phyloP scores from a whole-genome alignment of 1,140 invertebrate species.

The Eciton burchellii region DNA sequence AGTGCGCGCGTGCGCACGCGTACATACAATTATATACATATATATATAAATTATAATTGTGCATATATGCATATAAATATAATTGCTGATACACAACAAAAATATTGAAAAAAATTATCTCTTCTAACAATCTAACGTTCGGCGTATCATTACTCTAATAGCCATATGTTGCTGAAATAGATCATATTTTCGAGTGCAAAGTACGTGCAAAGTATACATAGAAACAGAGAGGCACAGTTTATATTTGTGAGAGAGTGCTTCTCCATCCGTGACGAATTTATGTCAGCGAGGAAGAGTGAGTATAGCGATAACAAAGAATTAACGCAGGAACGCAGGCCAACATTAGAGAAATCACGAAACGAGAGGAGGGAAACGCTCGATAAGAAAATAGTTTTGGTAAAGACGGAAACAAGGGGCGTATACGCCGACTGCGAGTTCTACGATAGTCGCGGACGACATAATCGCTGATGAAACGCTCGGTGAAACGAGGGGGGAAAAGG shows the following conservation, averaged over 20 bases:
- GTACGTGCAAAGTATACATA: not conserved
- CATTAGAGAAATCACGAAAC: not conserved
- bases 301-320: not conserved
- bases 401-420: constrained; percentile 80
- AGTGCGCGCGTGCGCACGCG: too few relatives aligned
- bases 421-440: constrained; percentile 50
- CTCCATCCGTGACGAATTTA: not conserved
- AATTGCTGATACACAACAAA: not conserved
- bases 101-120: not conserved
- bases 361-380: not conserved
- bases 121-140: not conserved
- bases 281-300: not conserved
- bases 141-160: not conserved
- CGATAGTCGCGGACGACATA: constrained; percentile 72
- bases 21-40: too few relatives aligned
- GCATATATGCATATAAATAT: not conserved
- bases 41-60: not conserved
- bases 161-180: constrained; percentile 2
- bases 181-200: not conserved
- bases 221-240: not conserved
- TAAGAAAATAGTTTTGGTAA: constrained; percentile 16
- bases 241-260: not conserved
- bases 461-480: constrained; percentile 62
- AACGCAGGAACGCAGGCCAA: not conserved
- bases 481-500: constrained; percentile 27